These are phyloP conservation scores for Otus sunia DNA, from an alignment of 2,113 vertebrate genomes.

Conservation along the genomic window DNA sequence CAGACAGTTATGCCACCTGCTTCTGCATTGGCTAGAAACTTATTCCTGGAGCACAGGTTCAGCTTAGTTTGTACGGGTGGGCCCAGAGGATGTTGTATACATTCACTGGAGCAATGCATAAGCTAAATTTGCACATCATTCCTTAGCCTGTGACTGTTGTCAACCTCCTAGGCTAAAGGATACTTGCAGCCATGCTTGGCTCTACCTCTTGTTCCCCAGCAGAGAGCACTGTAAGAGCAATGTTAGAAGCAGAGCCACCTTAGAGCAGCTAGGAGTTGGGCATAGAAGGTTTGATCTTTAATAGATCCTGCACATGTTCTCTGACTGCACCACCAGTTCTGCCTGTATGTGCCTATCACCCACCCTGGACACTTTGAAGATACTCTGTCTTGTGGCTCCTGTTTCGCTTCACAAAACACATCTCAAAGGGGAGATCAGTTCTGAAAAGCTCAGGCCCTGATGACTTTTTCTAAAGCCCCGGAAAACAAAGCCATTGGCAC, in stretches of 20 bases:
- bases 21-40: neutral
- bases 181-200: neutral
- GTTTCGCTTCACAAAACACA: neutral
- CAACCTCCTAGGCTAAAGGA: neutral
- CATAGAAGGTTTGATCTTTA: neutral
- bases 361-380: neutral
- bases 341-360: neutral
- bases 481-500: neutral
- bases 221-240: conserved; percentile 44
- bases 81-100: neutral
- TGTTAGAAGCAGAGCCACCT: neutral
- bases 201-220: neutral
- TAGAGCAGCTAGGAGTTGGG: fast-evolving
- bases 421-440: neutral
- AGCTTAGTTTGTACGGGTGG: neutral
- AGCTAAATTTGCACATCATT: neutral
- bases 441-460: neutral
- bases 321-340: neutral
- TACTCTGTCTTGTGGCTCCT: neutral
- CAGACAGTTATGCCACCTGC: neutral
- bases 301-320: neutral
- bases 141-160: neutral
- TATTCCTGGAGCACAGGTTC: neutral
- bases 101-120: neutral
- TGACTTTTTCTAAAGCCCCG: neutral